phyloP scores from a whole-genome alignment of 2,113 vertebrate genomes.

The Hylia prasina region DNA sequence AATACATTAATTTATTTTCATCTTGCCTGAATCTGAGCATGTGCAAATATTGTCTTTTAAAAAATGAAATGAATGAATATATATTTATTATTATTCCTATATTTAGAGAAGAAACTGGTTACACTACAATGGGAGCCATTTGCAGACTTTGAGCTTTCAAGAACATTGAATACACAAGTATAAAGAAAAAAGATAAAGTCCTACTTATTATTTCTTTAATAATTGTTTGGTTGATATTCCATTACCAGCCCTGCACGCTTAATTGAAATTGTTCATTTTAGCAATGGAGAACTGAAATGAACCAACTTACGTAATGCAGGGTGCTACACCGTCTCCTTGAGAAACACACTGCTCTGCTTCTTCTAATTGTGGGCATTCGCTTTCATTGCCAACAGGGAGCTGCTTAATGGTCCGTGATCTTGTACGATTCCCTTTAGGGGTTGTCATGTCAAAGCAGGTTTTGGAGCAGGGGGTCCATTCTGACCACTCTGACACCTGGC shows the following conservation, averaged over 20 bases:
- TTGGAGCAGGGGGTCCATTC: slow-evolving; percentile 88
- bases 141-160: neutral
- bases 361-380: slow-evolving; percentile 80
- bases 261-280: neutral
- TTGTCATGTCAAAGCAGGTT: slow-evolving; percentile 75
- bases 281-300: neutral
- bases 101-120: neutral
- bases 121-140: neutral
- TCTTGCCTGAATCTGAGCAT: neutral
- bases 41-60: neutral
- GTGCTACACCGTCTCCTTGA: slow-evolving; percentile 73
- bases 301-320: slow-evolving; percentile 85
- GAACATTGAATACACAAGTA: neutral
- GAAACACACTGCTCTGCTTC: slow-evolving; percentile 81
- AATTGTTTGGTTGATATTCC: neutral
- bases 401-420: slow-evolving; percentile 81
- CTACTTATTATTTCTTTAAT: neutral
- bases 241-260: accelerated
- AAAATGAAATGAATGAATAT: neutral
- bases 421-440: slow-evolving; percentile 75
- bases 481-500: slow-evolving; percentile 86
- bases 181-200: neutral
- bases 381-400: slow-evolving; percentile 80
- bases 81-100: neutral
- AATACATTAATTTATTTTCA: neutral